Evolutionary conservation across 2,113 vertebrate species (phyloP).

Genomic region (Sinocyclocheilus maitianheensis): DNA sequence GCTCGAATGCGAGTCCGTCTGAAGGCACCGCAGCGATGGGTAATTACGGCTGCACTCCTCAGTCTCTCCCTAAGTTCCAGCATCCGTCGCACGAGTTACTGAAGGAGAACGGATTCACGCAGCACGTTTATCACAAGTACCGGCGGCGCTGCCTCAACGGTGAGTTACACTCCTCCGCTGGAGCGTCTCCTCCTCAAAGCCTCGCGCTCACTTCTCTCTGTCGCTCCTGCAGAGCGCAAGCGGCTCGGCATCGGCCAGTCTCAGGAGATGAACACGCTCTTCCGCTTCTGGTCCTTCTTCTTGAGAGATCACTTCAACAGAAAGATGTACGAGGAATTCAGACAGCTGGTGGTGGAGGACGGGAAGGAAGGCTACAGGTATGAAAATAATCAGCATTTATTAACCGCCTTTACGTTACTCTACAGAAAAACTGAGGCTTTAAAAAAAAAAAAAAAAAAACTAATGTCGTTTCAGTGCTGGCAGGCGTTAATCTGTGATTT

Average conservation of each 20-base stretch:
- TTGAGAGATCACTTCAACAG: conserved; percentile 98
- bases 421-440: no score
- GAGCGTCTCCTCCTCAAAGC: neutral
- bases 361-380: conserved; percentile 97
- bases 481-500: no score
- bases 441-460: no score
- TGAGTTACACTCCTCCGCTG: conserved; percentile 59
- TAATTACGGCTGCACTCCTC: conserved; percentile 92
- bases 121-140: conserved; percentile 99
- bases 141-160: conserved; percentile 98
- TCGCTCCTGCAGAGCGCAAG: conserved; percentile 84
- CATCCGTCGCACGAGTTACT: conserved; percentile 97
- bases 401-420: no score
- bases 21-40: conserved; percentile 88
- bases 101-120: conserved; percentile 99
- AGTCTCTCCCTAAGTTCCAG: conserved; percentile 98
- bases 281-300: conserved; percentile 99
- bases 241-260: conserved; percentile 96
- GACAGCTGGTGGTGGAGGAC: conserved; percentile 93
- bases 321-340: conserved; percentile 99
- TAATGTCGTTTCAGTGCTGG: no score
- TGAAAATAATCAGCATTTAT: no score
- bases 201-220: neutral
- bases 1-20: conserved; percentile 90
- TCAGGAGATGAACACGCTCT: conserved; percentile 99